Conservation (phyloP, 2,888 invertebrate genomes). For the Tetheella fluctuosa region DNA sequence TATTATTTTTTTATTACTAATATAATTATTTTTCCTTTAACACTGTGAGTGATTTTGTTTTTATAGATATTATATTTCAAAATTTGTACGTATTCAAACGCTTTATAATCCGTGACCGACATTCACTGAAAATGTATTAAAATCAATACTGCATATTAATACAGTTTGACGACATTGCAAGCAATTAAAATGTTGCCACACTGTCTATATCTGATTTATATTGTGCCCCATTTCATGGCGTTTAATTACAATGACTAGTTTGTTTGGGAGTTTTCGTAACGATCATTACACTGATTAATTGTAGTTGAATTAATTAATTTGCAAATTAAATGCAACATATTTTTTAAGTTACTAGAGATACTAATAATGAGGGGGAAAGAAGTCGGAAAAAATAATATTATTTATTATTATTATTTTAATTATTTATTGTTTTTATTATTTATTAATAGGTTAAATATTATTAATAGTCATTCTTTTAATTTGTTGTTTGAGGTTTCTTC, state of each 20-base stretch:
- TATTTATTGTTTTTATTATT: too few species aligned
- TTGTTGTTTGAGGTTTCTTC: too few species aligned
- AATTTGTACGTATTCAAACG: not conserved
- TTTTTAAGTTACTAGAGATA: too few species aligned
- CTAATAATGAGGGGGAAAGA: too few species aligned
- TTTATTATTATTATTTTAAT: too few species aligned
- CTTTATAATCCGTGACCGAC: conserved; percentile 4
- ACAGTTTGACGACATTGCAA: conserved; percentile 43
- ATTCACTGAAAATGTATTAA: conserved; percentile 43
- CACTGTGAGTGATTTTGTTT: not conserved
- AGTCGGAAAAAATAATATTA: too few species aligned
- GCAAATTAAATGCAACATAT: not conserved
- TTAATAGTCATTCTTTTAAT: too few species aligned
- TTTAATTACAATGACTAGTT: conserved; percentile 48
- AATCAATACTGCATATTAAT: conserved; percentile 44
- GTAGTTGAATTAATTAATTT: not conserved
- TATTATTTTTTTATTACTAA: not conserved
- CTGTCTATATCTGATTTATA: conserved; percentile 60
- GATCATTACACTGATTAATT: conserved; percentile 40
- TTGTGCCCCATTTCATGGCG: conserved; percentile 45
- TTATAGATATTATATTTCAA: not conserved
- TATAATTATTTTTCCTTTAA: not conserved
- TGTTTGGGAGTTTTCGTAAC: conserved; percentile 40
- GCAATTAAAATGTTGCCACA: conserved; percentile 55
- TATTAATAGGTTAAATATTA: too few species aligned